Evolutionary conservation across 2,797 vertebrate genomes (phyloP).

Genomic region (Leptoclinus maculatus): DNA sequence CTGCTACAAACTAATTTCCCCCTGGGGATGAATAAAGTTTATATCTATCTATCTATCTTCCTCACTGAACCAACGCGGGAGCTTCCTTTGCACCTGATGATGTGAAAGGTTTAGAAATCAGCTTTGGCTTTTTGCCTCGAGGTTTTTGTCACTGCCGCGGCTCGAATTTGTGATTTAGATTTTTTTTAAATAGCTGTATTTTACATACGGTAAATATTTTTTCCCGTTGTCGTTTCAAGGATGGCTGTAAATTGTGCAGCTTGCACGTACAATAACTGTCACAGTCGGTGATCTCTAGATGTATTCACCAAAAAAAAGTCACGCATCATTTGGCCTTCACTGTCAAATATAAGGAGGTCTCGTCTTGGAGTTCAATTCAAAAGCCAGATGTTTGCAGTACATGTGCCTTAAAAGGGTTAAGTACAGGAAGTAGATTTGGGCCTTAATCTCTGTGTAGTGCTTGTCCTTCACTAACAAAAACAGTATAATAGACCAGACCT

Average conservation of each 20-base stretch:
- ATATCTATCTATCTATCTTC: too few species aligned
- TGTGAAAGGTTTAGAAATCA: background rate
- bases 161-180: background rate
- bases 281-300: slow-evolving; percentile 19
- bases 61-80: background rate
- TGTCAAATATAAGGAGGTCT: slow-evolving; percentile 38
- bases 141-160: background rate
- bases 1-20: too few species aligned
- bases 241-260: slow-evolving; percentile 2
- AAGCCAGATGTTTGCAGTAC: slow-evolving; percentile 49
- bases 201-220: background rate
- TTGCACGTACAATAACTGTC: slow-evolving; percentile 4
- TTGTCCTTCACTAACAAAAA: slow-evolving; percentile 70
- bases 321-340: slow-evolving; percentile 3
- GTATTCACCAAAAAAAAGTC: background rate
- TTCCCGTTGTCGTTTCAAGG: background rate
- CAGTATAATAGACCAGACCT: slow-evolving; percentile 55
- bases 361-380: slow-evolving; percentile 26
- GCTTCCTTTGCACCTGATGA: background rate
- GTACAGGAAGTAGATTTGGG: slow-evolving; percentile 58
- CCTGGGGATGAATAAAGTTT: too few species aligned
- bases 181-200: background rate
- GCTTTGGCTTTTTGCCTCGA: background rate
- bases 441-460: slow-evolving; percentile 59
- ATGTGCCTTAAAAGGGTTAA: slow-evolving; percentile 45